Conservation (phyloP, 2,797 vertebrate species). For the Knipowitschia caucasica region DNA sequence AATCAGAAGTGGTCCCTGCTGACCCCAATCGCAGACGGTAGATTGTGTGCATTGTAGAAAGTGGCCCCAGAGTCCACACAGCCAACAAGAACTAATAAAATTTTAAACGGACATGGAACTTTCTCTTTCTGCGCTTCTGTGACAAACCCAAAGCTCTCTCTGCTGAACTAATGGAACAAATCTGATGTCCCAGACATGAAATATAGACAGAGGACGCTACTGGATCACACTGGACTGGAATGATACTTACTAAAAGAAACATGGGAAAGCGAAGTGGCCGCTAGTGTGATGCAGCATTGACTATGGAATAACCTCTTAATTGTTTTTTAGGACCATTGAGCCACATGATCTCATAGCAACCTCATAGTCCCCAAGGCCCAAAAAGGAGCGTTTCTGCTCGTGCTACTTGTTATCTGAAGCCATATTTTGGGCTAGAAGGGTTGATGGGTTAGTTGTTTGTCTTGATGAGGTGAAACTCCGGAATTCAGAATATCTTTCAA, state of each 20-base stretch:
- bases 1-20: slow-evolving; percentile 43
- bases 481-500: too few relatives aligned
- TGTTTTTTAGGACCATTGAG: too few relatives aligned
- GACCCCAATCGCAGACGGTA: slow-evolving; percentile 51
- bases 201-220: slow-evolving; percentile 25
- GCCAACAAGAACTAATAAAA: slow-evolving; percentile 56
- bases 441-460: too few relatives aligned
- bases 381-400: too few relatives aligned
- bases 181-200: slow-evolving; percentile 22
- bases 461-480: too few relatives aligned
- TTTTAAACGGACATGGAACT: slow-evolving; percentile 70
- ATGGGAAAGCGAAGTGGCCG: too few relatives aligned
- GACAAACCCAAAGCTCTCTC: slow-evolving; percentile 33
- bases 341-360: too few relatives aligned
- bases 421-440: too few relatives aligned
- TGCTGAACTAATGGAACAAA: slow-evolving; percentile 56
- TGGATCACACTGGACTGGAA: slow-evolving; percentile 8
- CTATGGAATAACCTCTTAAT: too few relatives aligned
- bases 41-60: slow-evolving; percentile 60
- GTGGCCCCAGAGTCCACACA: slow-evolving; percentile 54
- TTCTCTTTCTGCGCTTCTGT: slow-evolving; percentile 52
- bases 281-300: too few relatives aligned
- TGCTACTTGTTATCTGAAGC: too few relatives aligned
- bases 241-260: slow-evolving; percentile 2
- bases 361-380: too few relatives aligned